Conservation (phyloP, 2,113 vertebrate genomes). For the Pelecanoides urinatrix region DNA sequence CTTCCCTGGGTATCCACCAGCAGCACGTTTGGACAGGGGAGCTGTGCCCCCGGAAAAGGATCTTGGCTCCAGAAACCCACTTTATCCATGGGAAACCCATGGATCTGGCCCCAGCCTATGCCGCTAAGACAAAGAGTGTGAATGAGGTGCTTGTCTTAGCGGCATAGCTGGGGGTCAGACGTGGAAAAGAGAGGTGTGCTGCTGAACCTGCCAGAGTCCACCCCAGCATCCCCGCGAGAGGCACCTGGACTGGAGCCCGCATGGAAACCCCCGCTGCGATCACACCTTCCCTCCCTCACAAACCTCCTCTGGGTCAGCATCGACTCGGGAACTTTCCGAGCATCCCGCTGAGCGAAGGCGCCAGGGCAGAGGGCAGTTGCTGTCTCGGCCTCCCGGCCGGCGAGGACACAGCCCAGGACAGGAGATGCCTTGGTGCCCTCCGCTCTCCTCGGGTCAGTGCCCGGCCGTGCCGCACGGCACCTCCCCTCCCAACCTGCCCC, state of each 20-base stretch:
- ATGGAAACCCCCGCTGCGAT: fast-evolving
- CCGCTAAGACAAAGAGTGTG: no score
- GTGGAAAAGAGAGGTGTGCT: fast-evolving
- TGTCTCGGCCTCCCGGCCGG: background rate
- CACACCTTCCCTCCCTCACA: background rate
- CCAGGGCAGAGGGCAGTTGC: background rate
- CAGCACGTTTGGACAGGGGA: fast-evolving
- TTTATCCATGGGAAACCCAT: background rate
- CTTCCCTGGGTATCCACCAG: background rate
- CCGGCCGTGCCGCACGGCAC: background rate
- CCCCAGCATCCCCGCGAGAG: background rate
- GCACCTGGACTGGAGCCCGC: fast-evolving
- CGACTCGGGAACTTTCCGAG: fast-evolving
- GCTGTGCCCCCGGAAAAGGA: background rate
- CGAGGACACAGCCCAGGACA: background rate
- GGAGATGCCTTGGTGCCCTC: background rate
- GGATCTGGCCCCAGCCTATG: background rate
- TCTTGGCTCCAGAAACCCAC: background rate
- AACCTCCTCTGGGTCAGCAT: background rate
- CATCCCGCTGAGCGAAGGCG: fast-evolving
- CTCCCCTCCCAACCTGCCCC: background rate
- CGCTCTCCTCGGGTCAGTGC: background rate
- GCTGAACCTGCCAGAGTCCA: background rate
- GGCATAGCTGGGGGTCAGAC: fast-evolving
- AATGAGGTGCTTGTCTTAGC: background rate